These are phyloP conservation scores for Plecturocebus donacophilus DNA, from an alignment of 2,113 vertebrate genomes.

Conservation along the genomic window DNA sequence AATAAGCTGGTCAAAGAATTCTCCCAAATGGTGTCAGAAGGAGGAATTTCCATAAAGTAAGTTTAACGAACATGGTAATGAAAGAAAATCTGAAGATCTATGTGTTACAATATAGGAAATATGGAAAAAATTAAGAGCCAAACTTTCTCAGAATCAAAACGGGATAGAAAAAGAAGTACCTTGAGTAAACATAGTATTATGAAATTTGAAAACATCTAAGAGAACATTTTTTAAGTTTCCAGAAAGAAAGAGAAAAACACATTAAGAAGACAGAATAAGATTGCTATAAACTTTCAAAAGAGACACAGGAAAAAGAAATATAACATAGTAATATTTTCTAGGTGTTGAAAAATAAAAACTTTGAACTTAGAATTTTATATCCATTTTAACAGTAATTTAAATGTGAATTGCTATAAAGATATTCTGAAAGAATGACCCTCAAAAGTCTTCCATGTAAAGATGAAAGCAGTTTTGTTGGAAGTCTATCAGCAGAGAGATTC, in stretches of 20 bases:
- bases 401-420: constrained; percentile 42
- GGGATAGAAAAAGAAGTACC: background rate
- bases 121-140: background rate
- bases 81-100: background rate
- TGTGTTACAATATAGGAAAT: background rate
- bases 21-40: background rate
- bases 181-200: background rate
- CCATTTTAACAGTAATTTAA: constrained; percentile 29
- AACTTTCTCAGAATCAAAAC: background rate
- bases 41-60: background rate
- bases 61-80: background rate
- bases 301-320: background rate
- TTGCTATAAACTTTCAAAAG: constrained; percentile 14
- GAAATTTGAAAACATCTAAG: constrained; percentile 26
- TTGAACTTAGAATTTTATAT: constrained; percentile 46
- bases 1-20: background rate
- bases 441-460: background rate
- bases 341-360: constrained; percentile 43
- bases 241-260: constrained; percentile 25
- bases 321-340: constrained; percentile 33
- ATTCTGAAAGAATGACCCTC: background rate
- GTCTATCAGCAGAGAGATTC: background rate
- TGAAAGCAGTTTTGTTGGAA: constrained; percentile 51
- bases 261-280: constrained; percentile 19
- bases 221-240: constrained; percentile 6